Evolutionary conservation across 2,797 vertebrate genomes (phyloP).

Genomic region (Rhynchotus rufescens): DNA sequence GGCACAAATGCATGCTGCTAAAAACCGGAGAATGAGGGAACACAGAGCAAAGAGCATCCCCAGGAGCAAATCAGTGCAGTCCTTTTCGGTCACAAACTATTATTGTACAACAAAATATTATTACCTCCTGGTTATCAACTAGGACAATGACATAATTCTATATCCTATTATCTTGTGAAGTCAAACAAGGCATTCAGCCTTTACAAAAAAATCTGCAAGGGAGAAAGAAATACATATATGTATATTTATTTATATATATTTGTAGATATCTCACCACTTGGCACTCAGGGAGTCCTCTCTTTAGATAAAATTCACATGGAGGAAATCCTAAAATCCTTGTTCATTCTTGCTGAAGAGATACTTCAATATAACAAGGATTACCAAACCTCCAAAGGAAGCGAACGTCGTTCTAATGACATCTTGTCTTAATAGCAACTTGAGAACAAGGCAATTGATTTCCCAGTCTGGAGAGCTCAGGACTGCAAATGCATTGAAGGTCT

Average conservation of each 20-base stretch:
- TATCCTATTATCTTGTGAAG: neutral
- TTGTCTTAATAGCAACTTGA: neutral
- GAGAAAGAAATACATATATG: neutral
- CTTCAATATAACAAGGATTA: constrained; percentile 54
- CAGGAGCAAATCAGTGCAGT: neutral
- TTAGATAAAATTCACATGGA: constrained; percentile 27
- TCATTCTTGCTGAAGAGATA: constrained; percentile 11
- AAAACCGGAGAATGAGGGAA: neutral
- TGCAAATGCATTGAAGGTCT: neutral
- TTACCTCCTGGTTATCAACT: constrained; percentile 8
- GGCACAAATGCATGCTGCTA: neutral
- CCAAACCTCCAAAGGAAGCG: constrained; percentile 33
- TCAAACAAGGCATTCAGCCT: constrained; percentile 36
- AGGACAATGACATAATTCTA: constrained; percentile 1
- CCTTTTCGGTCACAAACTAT: neutral
- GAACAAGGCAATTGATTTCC: neutral
- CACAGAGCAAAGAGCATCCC: neutral
- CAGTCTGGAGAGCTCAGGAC: neutral
- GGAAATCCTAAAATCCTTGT: constrained; percentile 16
- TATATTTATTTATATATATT: neutral
- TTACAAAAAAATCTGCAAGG: constrained; percentile 7
- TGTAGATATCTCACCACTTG: neutral
- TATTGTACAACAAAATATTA: neutral
- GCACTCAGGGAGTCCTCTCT: neutral
- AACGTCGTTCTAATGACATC: neutral